Conservation (phyloP, 2,113 vertebrate genomes). For the Lonchura striata region DNA sequence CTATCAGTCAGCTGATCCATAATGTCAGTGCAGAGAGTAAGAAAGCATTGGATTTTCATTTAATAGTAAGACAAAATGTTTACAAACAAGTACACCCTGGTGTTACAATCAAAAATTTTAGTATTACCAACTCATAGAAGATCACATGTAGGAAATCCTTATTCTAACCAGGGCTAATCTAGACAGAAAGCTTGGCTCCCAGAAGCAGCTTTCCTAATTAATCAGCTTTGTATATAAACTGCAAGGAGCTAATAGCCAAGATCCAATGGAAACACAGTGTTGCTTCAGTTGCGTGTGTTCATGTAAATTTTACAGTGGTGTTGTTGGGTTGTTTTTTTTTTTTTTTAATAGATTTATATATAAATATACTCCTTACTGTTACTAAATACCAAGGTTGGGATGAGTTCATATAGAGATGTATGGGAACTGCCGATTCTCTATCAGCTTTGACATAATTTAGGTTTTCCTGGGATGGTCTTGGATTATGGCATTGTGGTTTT, state of each 20-base stretch:
- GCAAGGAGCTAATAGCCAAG: not conserved
- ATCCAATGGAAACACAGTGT: not conserved
- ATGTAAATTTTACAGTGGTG: constrained; percentile 18
- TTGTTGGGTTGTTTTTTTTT: not conserved
- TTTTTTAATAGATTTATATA: not conserved
- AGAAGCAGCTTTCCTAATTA: not conserved
- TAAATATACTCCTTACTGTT: constrained; percentile 1
- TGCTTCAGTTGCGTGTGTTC: constrained; percentile 7
- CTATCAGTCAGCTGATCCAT: not conserved
- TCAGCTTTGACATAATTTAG: not conserved
- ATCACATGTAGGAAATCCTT: not conserved
- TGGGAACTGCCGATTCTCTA: not conserved
- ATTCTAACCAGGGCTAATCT: not conserved
- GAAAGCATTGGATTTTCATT: not conserved
- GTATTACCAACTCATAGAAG: not conserved
- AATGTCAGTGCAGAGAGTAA: not conserved
- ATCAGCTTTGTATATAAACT: constrained; percentile 35
- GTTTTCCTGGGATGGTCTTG: not conserved
- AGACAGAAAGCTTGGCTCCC: not conserved
- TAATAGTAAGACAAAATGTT: not conserved
- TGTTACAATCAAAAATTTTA: not conserved
- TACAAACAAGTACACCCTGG: not conserved
- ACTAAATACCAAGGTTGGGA: constrained; percentile 1
- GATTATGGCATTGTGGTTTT: not conserved
- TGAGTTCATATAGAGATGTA: constrained; percentile 20